Percentiles rank a stretch among this genome's conserved stretches.
phyloP scores from a whole-genome alignment of 1,140 invertebrate genomes.

The Brachionus asplanchnoidis region DNA sequence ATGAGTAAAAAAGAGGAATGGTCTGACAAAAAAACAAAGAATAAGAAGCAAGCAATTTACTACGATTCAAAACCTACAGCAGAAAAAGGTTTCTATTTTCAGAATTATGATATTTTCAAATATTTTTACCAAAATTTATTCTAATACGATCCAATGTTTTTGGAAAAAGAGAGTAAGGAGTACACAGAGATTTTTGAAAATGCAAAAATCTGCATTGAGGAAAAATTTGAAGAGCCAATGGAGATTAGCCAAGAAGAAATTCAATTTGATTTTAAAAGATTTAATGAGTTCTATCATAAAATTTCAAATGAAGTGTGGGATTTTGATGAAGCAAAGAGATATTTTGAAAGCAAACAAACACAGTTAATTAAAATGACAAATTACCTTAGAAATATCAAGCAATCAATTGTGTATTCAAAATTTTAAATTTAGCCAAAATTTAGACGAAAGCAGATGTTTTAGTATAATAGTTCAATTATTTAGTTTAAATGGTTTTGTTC shows the following conservation, averaged over 20 bases:
- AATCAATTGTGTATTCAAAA: too few relatives aligned
- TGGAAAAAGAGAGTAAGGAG: too few relatives aligned
- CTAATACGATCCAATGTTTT: too few relatives aligned
- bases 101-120: background rate
- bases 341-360: too few relatives aligned
- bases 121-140: background rate
- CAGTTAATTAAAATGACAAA: background rate
- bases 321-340: too few relatives aligned
- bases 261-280: background rate
- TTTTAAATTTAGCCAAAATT: too few relatives aligned
- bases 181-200: too few relatives aligned
- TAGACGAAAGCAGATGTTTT: background rate
- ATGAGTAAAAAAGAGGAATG: background rate
- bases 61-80: too few relatives aligned
- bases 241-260: background rate
- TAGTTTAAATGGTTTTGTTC: background rate
- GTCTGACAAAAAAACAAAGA: background rate
- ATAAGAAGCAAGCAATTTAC: too few relatives aligned
- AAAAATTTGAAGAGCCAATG: too few relatives aligned
- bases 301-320: background rate
- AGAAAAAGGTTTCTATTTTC: background rate
- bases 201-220: too few relatives aligned
- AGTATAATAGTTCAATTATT: background rate
- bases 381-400: background rate
- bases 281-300: background rate